Base-by-base conservation (phyloP, 2,113 vertebrate genomes). In the Clarias magur region DNA sequence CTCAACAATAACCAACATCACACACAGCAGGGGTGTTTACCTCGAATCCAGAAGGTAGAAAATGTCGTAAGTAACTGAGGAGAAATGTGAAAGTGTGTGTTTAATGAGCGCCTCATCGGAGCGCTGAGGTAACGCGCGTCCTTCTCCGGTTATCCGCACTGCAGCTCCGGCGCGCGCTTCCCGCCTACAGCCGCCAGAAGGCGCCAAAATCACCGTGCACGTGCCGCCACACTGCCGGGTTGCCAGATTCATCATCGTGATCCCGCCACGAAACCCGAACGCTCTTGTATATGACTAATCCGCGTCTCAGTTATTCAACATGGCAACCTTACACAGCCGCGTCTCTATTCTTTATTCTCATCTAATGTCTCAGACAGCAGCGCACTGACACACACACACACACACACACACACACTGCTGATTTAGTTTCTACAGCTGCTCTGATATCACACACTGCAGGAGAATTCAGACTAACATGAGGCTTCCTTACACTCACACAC, bases 121-220 rank as follows among this genome's bases (percentile, higher is more conserved):
- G 62, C 9, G 17, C 30, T 80, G 23, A 57, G 65, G 53, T 4
- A 80, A 13, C 6, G 30, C 59, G 62, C 89, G 81, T 85, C 86
- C 88, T 83, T 86, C 81, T 78, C 70, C 88, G 92, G 93, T 95
- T 94, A 93, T 95, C 94, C 94, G 95, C 95, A 95, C 93, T 95
- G 95, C 95, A 95, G 95, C 92, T 73, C 92, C 80, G 65, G 2
- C 30, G 57, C 57, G 79, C 57, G 79, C 30, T 42, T 81, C 57
- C 57, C 57, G 57, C 79, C 79, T 62, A 7, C 34, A 42, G 89
- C 82, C 83, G 27, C 81, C 75, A 90, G 91, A 88, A 59, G 89
- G 89, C 89, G 89, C 30, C 79, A 62, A 62, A 81, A 81, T 42
- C 27, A 16, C 54, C 2, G 30, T 53, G 21, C 19, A 60, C 17